These are phyloP conservation scores for Drosophila sp. DNA, from an alignment of 1,140 invertebrate genomes.

Conservation along the genomic window DNA sequence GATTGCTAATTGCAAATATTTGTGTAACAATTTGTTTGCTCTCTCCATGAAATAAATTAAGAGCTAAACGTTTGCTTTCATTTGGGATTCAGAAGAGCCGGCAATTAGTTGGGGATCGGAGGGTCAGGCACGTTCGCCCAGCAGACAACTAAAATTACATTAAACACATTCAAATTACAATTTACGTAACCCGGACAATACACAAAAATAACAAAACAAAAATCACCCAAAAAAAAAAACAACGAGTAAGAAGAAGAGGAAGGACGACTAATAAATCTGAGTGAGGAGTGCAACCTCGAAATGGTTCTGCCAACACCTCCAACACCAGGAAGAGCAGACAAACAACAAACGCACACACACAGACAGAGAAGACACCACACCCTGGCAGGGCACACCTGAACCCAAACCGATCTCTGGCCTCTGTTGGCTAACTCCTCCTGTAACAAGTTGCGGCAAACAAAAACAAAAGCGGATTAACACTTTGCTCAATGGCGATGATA, in stretches of 20 bases:
- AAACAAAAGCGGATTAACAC: constrained; percentile 81
- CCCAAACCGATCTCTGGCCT: constrained; percentile 36
- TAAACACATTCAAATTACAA: constrained; percentile 78
- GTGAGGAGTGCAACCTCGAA: constrained; percentile 44
- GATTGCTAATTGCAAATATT: constrained; percentile 67
- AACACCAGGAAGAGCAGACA: constrained; percentile 14
- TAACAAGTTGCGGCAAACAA: constrained; percentile 59
- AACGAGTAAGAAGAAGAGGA: constrained; percentile 20
- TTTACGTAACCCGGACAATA: constrained; percentile 60
- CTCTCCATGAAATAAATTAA: constrained; percentile 56
- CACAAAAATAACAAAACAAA: constrained; percentile 14
- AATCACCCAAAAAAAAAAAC: constrained; percentile 3
- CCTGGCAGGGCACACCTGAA: constrained; percentile 48
- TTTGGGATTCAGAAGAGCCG: background rate
- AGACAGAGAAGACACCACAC: constrained; percentile 15
- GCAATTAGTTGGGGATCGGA: constrained; percentile 33
- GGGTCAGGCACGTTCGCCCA: constrained; percentile 1
- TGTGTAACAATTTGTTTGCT: constrained; percentile 59
- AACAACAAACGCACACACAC: constrained; percentile 6
- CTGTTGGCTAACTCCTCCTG: constrained; percentile 42
- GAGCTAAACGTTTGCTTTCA: constrained; percentile 36
- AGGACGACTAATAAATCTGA: constrained; percentile 36
- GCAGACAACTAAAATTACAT: constrained; percentile 63
- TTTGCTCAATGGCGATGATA: constrained; percentile 72
- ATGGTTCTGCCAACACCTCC: constrained; percentile 51